A percentile compares a stretch with the other conserved stretches of the same genome.
Evolutionary conservation across 2,797 vertebrate genomes (phyloP).

Genomic region (Chelonia mydas): DNA sequence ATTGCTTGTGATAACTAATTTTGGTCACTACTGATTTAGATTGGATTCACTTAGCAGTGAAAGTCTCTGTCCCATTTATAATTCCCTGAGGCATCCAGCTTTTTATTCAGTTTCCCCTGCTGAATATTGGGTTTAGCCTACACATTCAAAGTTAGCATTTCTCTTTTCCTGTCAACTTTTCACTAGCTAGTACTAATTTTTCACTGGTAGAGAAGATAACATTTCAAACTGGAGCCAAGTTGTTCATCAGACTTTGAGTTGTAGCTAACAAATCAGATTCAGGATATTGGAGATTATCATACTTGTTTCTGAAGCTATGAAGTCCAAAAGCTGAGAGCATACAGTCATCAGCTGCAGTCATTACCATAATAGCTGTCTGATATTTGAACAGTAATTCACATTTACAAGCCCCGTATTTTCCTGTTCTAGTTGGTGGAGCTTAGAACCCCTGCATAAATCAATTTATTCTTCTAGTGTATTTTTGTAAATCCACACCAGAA

Average conservation of each 20-base stretch:
- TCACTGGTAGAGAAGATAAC: neutral
- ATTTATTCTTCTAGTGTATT: constrained; percentile 20
- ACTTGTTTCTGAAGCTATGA: constrained; percentile 9
- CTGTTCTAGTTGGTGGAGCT: constrained; percentile 11
- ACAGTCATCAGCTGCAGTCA: constrained; percentile 14
- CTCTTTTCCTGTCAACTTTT: neutral
- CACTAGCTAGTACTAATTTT: neutral
- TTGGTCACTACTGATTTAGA: neutral
- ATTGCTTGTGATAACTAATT: neutral
- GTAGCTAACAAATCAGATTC: neutral
- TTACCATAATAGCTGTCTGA: constrained; percentile 10
- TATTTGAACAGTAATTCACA: constrained; percentile 48
- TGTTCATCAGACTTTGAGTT: constrained; percentile 35
- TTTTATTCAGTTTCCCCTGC: neutral
- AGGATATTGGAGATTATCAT: neutral
- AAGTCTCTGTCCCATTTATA: neutral
- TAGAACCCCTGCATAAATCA: constrained; percentile 17
- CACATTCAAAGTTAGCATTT: neutral
- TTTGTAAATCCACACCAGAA: constrained; percentile 44
- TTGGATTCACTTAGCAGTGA: neutral
- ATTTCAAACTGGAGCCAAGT: neutral
- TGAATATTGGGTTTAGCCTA: neutral
- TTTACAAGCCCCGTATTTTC: constrained; percentile 42
- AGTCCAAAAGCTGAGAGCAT: neutral
- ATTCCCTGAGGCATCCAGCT: neutral